phyloP scores from a whole-genome alignment of 2,113 vertebrate genomes.

The Hemicordylus capensis region DNA sequence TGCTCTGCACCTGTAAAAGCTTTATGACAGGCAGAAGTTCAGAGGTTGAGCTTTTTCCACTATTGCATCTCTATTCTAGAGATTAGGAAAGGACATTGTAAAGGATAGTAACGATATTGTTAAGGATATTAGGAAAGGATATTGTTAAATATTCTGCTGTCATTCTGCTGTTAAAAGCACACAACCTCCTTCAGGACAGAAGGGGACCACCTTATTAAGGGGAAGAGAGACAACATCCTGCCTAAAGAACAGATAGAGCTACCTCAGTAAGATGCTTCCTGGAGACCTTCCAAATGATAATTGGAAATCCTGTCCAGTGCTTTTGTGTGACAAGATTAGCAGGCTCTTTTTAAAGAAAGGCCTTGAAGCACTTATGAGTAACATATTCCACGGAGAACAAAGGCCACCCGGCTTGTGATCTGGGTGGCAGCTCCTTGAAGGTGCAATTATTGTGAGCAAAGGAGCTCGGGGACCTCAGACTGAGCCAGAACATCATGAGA shows the following conservation, averaged over 20 bases:
- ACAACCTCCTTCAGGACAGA: too few species aligned
- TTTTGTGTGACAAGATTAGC: not conserved
- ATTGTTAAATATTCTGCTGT: too few species aligned
- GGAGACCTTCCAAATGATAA: not conserved
- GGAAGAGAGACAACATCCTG: too few species aligned
- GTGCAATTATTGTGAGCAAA: conserved; percentile 12
- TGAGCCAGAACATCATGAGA: not conserved
- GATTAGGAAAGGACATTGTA: too few species aligned
- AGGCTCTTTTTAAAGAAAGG: not conserved
- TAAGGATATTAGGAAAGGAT: too few species aligned
- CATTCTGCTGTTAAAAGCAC: too few species aligned
- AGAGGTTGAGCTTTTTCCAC: too few species aligned
- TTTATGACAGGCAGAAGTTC: too few species aligned
- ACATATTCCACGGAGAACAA: conserved; percentile 20
- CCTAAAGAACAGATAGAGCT: not conserved
- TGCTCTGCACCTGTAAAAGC: too few species aligned
- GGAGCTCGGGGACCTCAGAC: conserved; percentile 15
- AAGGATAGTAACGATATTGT: too few species aligned
- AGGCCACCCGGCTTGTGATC: not conserved
- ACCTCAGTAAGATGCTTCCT: not conserved
- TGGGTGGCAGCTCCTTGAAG: not conserved
- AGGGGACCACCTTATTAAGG: too few species aligned
- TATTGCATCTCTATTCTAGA: too few species aligned
- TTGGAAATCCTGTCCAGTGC: not conserved
- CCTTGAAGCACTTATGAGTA: not conserved